Evolutionary conservation across 2,113 vertebrate species (phyloP), one percentile per base, ranked within the genome.

Genomic region (Himantopus leucocephalus): DNA sequence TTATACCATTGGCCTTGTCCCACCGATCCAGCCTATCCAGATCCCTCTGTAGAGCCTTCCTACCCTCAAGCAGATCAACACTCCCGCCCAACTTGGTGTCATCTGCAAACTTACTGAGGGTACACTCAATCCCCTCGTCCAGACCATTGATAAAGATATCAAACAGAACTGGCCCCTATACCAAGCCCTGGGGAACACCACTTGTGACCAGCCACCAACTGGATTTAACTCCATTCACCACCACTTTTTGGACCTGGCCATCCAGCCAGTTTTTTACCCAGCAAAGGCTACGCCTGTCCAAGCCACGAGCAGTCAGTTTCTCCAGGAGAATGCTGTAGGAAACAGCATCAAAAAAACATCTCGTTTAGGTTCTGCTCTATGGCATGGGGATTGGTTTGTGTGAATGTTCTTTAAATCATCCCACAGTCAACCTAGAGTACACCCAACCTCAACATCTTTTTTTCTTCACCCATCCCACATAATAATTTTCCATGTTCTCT

Each of bases 121-220:
- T 66, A 16, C 24, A 48, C 58, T 73, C 0, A 0, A 41, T 20
- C 30, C 3, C 9, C 26, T 52, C 1, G 1, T 59, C 8, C 15
- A 34, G 14, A 67, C 45, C 5, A 74, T 5, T 23, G 14, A 22
- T 35, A 59, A 89, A 74, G 17, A 27, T 10, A 45, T 34, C 27
- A 34, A 45, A 37, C 5, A 53, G 15, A 37, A 68, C 29, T 45
- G 23, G 10, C 45, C 13, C 23, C 8, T 30, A 1, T 10, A 68
- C 15, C 30, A 18, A 83, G 9, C 34, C 6, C 11, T 7, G 2
- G 5, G 8, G 21, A 77, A 1, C 6, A 29, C 4, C 11, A 23
- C 14, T 64, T 77, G 39, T 1, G 1, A 30, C 16, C 0, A 0
- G 11, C 10, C 1, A 1, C 6, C 19, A 8, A 7, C n/a, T 76